A percentile compares a stretch with the other conserved stretches of the same genome.
These are phyloP conservation scores for Todiramphus saurophagus DNA, from an alignment of 2,113 vertebrate genomes.

Conservation along the genomic window DNA sequence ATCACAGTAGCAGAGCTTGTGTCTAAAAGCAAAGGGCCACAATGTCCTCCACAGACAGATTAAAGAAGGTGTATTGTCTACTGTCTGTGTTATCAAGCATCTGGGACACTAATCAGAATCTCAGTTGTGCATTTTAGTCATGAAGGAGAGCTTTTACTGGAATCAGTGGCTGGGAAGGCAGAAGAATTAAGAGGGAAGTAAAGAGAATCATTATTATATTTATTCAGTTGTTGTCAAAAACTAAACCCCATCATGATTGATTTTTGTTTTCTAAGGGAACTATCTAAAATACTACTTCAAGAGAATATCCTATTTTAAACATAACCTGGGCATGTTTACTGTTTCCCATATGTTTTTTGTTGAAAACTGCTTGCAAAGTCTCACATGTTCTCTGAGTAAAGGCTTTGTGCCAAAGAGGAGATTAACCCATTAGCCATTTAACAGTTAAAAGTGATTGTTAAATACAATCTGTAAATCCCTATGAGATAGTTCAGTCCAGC, in stretches of 20 bases:
- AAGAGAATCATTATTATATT: not conserved
- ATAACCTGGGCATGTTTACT: slow-evolving; percentile 32
- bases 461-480: not conserved
- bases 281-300: not conserved
- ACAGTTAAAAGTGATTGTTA: slow-evolving; percentile 14
- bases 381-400: not conserved
- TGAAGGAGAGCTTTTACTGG: not conserved
- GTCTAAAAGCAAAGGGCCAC: not conserved
- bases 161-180: not conserved
- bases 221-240: not conserved
- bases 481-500: not conserved
- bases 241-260: not conserved
- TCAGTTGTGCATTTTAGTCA: not conserved
- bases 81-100: not conserved
- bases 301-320: not conserved
- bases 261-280: not conserved
- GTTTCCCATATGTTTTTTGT: slow-evolving; percentile 27
- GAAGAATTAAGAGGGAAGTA: not conserved
- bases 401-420: slow-evolving; percentile 5
- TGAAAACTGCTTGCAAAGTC: slow-evolving; percentile 33
- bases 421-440: slow-evolving; percentile 50
- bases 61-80: not conserved
- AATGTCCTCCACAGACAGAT: not conserved
- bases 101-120: not conserved
- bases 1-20: not conserved